Conservation (phyloP, 1,140 invertebrate genomes). For the Micrasema minimum region DNA sequence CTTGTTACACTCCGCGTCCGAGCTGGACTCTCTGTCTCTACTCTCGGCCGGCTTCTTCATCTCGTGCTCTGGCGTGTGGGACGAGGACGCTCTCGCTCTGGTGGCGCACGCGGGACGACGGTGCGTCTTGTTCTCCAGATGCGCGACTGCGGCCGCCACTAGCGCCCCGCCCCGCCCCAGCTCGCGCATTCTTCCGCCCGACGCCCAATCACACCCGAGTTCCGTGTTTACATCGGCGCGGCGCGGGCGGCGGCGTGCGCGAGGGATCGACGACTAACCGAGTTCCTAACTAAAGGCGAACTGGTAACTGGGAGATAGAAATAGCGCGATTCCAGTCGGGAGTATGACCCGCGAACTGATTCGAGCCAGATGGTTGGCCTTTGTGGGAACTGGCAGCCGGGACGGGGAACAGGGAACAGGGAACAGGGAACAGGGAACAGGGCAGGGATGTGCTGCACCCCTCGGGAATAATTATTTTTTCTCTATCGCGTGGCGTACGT, state of each 20-base stretch:
- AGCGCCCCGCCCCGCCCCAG: slow-evolving; percentile 61
- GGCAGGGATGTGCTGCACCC: slow-evolving; percentile 39
- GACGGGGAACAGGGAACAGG: background rate
- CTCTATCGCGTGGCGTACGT: slow-evolving; percentile 3
- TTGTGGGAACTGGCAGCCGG: background rate
- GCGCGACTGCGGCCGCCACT: slow-evolving; percentile 64
- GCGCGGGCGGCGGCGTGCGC: background rate
- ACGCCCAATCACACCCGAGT: background rate
- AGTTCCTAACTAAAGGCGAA: too few species aligned
- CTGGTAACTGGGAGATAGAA: slow-evolving; percentile 9
- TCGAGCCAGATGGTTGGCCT: slow-evolving; percentile 43
- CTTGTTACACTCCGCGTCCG: slow-evolving; percentile 31
- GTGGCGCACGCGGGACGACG: slow-evolving; percentile 53
- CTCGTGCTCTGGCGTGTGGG: slow-evolving; percentile 33
- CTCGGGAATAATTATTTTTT: slow-evolving; percentile 42
- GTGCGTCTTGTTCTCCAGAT: slow-evolving; percentile 60
- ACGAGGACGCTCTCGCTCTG: slow-evolving; percentile 51
- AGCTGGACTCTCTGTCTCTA: slow-evolving; percentile 37
- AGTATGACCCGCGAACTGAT: slow-evolving; percentile 36
- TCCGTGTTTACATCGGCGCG: slow-evolving; percentile 16
- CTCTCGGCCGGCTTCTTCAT: slow-evolving; percentile 24
- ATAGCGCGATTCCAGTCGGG: slow-evolving; percentile 18
- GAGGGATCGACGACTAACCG: slow-evolving; percentile 1
- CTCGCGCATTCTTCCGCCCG: slow-evolving; percentile 43
- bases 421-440: slow-evolving; percentile 17